Evolutionary conservation across 2,888 invertebrate genomes (phyloP).

Genomic region (Creontiades dilutus): DNA sequence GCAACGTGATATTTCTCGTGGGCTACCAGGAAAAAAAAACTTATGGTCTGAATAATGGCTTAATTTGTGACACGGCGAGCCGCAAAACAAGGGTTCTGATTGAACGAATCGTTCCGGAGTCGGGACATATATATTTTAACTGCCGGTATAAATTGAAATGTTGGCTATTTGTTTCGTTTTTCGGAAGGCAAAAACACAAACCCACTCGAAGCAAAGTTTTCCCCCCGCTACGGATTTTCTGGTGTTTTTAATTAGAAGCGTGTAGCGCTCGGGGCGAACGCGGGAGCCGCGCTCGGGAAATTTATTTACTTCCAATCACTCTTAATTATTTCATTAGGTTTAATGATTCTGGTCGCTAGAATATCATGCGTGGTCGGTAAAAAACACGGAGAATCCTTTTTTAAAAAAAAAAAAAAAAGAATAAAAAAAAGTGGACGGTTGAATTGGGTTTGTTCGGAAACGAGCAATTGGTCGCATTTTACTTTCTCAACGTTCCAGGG

Average conservation of each 20-base stretch:
- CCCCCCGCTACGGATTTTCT: constrained; percentile 1
- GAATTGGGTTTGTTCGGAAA: too few relatives aligned
- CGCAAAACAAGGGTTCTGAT: constrained; percentile 54
- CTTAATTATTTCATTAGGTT: constrained; percentile 67
- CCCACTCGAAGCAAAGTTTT: constrained; percentile 36
- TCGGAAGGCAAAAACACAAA: constrained; percentile 5
- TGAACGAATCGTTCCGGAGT: constrained; percentile 35
- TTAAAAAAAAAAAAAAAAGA: too few relatives aligned
- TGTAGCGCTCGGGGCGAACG: neutral
- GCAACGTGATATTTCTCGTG: neutral
- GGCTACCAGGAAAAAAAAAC: neutral
- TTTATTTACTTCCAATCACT: constrained; percentile 68
- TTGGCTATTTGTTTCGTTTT: constrained; percentile 60
- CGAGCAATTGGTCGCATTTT: too few relatives aligned
- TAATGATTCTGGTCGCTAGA: constrained; percentile 33
- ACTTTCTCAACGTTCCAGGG: too few relatives aligned
- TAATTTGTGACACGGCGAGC: constrained; percentile 47
- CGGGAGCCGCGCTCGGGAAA: constrained; percentile 1
- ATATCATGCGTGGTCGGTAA: neutral
- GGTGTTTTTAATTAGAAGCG: constrained; percentile 67
- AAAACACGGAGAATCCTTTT: too few relatives aligned
- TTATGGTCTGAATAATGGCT: neutral
- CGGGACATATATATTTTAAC: constrained; percentile 48
- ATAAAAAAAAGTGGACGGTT: too few relatives aligned
- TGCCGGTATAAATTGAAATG: constrained; percentile 64